Evolutionary conservation across 2,113 vertebrate species (phyloP), one percentile per base, ranked within the genome.

Genomic region (Miniopterus natalensis): DNA sequence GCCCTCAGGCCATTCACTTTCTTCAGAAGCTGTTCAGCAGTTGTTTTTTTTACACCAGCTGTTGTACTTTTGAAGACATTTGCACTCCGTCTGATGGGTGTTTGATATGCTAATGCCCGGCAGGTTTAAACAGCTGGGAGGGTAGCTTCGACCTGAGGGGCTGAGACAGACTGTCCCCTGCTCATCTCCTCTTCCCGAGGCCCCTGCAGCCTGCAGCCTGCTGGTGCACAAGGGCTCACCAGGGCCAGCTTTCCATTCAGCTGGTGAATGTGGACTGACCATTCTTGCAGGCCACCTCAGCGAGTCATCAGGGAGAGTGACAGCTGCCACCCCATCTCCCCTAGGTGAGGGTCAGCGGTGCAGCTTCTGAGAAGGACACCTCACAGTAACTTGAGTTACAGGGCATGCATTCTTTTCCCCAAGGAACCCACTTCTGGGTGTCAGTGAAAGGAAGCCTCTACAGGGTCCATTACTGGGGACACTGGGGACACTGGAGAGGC

Each of bases 81-180:
- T 42, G 42, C 55, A 23, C 79, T 53, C 57, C 0, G 1, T 51
- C 40, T 29, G 47, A 31, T n/a, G 25, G 45, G 57, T 42, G n/a
- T 61, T 59, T 68, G 53, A 9, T 14, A 49, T 36, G 61, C 65
- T 71, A 45, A 71, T 36, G 20, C 23, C n/a, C 47, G 11, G n/a
- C 5, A n/a, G 2, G 13, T 51, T 84, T 68, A 53, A 17, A 36
- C 61, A 66, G 29, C 47, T 3, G 9, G 6, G 59, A 45, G 6
- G 7, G 1, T 59, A 31, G 18, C 57, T 20, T 13, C 3, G 53
- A 42, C 45, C 57, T 5, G 17, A 29, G 83, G 68, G 73, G 2
- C 21, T 51, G 27, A 40, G 55, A 31, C 0, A 0, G 18, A 1
- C 11, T 55, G 5, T 17, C 11, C 17, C 12, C 29, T n/a, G n/a